Evolutionary conservation across 2,888 invertebrate species (phyloP).

Genomic region (Xestia xanthographa): DNA sequence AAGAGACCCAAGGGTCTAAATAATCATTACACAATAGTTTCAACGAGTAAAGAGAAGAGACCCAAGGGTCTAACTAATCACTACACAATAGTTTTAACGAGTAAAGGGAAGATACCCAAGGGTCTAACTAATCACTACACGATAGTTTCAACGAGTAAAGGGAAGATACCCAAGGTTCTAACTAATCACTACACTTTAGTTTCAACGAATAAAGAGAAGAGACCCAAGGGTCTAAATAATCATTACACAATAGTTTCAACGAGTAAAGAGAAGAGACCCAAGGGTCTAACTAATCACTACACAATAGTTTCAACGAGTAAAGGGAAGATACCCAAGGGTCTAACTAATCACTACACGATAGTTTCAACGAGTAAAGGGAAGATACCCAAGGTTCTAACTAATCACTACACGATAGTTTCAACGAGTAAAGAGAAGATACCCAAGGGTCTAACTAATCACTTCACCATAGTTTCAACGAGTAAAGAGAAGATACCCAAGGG

Average conservation of each 20-base stretch:
- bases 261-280: neutral
- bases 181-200: neutral
- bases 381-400: neutral
- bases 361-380: neutral
- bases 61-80: neutral
- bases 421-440: neutral
- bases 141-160: neutral
- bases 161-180: neutral
- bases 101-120: neutral
- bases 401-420: neutral
- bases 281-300: neutral
- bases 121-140: neutral
- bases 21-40: neutral
- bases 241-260: neutral
- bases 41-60: neutral
- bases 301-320: neutral
- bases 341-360: neutral
- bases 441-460: neutral
- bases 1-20: neutral
- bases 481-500: neutral
- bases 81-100: neutral
- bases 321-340: neutral
- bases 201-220: neutral
- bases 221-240: neutral
- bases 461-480: neutral